Conservation (phyloP, 2,888 invertebrate species). For the Drosophila anomelani region DNA sequence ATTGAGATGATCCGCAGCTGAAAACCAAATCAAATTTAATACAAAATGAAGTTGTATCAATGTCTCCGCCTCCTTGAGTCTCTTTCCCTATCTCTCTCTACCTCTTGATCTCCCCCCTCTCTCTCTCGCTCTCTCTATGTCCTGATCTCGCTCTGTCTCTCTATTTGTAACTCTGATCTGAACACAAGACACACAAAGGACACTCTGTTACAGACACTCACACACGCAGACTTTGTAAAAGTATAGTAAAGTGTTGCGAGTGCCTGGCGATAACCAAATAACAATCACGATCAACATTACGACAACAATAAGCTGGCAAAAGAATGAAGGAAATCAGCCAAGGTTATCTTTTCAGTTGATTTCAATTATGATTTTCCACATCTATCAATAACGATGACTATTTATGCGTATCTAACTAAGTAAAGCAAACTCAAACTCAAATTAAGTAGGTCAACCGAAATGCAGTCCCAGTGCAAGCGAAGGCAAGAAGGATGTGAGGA, state of each 20-base stretch:
- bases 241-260: slow-evolving; percentile 76
- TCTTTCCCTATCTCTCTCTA: slow-evolving; percentile 25
- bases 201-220: slow-evolving; percentile 35
- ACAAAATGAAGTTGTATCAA: slow-evolving; percentile 52
- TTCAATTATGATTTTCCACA: slow-evolving; percentile 79
- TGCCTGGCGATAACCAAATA: slow-evolving; percentile 49
- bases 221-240: slow-evolving; percentile 63
- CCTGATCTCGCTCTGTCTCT: slow-evolving; percentile 10
- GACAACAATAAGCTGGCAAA: slow-evolving; percentile 31
- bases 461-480: slow-evolving; percentile 26
- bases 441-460: slow-evolving; percentile 41
- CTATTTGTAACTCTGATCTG: slow-evolving; percentile 31
- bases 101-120: slow-evolving; percentile 13
- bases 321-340: slow-evolving; percentile 50
- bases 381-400: slow-evolving; percentile 85
- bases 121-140: slow-evolving; percentile 8
- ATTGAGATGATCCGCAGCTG: slow-evolving; percentile 17
- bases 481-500: slow-evolving; percentile 16
- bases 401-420: slow-evolving; percentile 75
- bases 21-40: slow-evolving; percentile 69
- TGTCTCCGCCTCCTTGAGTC: slow-evolving; percentile 27
- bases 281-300: slow-evolving; percentile 35
- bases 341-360: slow-evolving; percentile 69
- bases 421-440: slow-evolving; percentile 38
- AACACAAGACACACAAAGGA: slow-evolving; percentile 26